Evolutionary conservation across 2,888 invertebrate species (phyloP).

Genomic region (Ecliptopera silaceata): DNA sequence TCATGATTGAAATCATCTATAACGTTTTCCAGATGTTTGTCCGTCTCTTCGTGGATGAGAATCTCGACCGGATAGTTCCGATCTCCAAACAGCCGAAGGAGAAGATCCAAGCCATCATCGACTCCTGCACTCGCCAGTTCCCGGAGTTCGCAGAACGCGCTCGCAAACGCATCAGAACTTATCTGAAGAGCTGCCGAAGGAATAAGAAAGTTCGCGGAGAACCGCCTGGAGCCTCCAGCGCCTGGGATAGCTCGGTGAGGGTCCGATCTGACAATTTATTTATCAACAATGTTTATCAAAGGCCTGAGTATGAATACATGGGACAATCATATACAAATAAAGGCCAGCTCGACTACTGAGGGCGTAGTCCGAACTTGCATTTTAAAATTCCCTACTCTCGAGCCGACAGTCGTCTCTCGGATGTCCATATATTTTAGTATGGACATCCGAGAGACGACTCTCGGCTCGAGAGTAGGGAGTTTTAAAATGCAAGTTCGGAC

Average conservation of each 20-base stretch:
- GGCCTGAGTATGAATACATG: too few relatives aligned
- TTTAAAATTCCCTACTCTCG: too few relatives aligned
- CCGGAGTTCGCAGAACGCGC: constrained; percentile 98
- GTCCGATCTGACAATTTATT: constrained; percentile 60
- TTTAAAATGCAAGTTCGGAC: too few relatives aligned
- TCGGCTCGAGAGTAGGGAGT: too few relatives aligned
- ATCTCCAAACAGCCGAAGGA: constrained; percentile 99
- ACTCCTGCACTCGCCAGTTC: constrained; percentile 97
- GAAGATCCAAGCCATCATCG: constrained; percentile 98
- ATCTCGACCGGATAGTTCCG: constrained; percentile 97
- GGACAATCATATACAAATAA: too few relatives aligned
- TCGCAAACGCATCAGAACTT: constrained; percentile 96
- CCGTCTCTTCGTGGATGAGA: constrained; percentile 97
- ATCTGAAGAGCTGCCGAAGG: constrained; percentile 96
- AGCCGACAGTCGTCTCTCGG: too few relatives aligned
- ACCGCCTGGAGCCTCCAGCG: constrained; percentile 76
- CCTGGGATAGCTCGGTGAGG: constrained; percentile 94
- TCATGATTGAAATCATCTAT: background rate
- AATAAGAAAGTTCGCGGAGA: constrained; percentile 96
- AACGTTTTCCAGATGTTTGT: constrained; percentile 94
- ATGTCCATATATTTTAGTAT: too few relatives aligned
- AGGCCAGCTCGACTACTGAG: too few relatives aligned
- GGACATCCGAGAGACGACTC: too few relatives aligned
- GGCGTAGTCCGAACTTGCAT: too few relatives aligned
- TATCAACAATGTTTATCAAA: background rate